Evolutionary conservation across 2,888 invertebrate species (phyloP).

Genomic region (Andrena flavipes): DNA sequence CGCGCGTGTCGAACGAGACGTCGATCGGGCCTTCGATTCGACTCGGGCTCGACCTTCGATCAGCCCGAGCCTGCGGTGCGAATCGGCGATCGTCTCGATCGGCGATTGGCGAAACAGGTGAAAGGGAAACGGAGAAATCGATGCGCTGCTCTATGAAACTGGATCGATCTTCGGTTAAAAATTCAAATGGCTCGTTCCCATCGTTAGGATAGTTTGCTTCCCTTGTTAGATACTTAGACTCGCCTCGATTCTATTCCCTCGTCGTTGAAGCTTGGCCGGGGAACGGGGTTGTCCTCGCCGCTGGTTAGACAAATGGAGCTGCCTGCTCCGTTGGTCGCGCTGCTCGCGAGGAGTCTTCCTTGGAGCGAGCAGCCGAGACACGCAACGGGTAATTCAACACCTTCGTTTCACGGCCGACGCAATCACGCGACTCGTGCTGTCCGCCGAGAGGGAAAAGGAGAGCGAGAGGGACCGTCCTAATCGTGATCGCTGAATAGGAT

Average conservation of each 20-base stretch:
- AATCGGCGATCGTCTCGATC: conserved; percentile 39
- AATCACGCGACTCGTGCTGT: conserved; percentile 43
- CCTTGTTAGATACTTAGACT: not conserved
- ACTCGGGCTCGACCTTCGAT: conserved; percentile 41
- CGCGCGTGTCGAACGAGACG: conserved; percentile 47
- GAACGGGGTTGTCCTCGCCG: not conserved
- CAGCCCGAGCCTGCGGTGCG: conserved; percentile 31
- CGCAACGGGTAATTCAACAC: conserved; percentile 40
- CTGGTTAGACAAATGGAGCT: not conserved
- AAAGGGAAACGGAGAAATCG: conserved; percentile 23
- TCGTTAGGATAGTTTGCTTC: not conserved
- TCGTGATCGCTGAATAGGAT: conserved; percentile 48
- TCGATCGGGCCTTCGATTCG: conserved; percentile 60
- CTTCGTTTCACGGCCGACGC: conserved; percentile 43
- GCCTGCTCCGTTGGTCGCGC: not conserved
- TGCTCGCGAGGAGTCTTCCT: conserved; percentile 7
- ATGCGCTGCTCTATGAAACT: not conserved
- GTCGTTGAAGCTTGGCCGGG: not conserved
- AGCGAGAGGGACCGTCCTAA: conserved; percentile 38
- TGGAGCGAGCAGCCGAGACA: conserved; percentile 10
- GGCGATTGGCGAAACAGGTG: conserved; percentile 38
- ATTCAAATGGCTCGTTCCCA: not conserved
- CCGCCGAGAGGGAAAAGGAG: conserved; percentile 4
- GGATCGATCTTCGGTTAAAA: not conserved
- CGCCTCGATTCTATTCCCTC: not conserved